These are phyloP conservation scores for Lynx canadensis DNA, from an alignment of 2,113 vertebrate species.

Conservation along the genomic window DNA sequence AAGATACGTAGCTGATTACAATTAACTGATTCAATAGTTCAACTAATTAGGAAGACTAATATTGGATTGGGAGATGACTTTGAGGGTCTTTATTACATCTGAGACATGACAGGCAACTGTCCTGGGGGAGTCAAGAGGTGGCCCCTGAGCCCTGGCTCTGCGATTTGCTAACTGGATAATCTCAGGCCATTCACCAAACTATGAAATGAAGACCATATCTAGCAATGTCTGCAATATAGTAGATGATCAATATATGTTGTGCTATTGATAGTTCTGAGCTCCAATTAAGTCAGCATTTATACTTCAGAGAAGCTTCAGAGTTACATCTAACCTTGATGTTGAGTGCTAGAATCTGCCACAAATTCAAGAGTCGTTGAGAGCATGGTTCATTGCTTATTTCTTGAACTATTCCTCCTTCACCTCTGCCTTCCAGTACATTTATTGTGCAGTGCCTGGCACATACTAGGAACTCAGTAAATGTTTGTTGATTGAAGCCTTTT, in stretches of 20 bases:
- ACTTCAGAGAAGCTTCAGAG: not conserved
- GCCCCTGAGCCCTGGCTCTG: not conserved
- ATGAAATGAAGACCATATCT: not conserved
- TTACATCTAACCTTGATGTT: not conserved
- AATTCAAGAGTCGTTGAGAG: not conserved
- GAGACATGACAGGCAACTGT: not conserved
- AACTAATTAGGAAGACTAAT: not conserved
- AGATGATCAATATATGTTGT: not conserved
- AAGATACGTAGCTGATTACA: too few relatives aligned
- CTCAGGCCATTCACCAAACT: not conserved
- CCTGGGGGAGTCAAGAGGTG: not conserved
- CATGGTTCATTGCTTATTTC: not conserved
- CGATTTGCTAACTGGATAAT: not conserved
- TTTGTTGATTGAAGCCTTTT: not conserved
- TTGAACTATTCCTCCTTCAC: not conserved
- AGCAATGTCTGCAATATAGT: not conserved
- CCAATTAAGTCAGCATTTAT: not conserved
- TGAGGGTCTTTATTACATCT: not conserved
- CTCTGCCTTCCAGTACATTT: too few relatives aligned
- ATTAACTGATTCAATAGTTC: not conserved
- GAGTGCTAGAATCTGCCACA: not conserved
- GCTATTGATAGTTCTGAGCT: not conserved
- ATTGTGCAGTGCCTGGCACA: not conserved
- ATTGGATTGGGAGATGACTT: not conserved
- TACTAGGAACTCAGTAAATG: not conserved